Percentiles rank a stretch among this genome's conserved stretches.
These are phyloP conservation scores for Nyctalus aviator DNA, from an alignment of 2,797 vertebrate species.

Conservation along the genomic window DNA sequence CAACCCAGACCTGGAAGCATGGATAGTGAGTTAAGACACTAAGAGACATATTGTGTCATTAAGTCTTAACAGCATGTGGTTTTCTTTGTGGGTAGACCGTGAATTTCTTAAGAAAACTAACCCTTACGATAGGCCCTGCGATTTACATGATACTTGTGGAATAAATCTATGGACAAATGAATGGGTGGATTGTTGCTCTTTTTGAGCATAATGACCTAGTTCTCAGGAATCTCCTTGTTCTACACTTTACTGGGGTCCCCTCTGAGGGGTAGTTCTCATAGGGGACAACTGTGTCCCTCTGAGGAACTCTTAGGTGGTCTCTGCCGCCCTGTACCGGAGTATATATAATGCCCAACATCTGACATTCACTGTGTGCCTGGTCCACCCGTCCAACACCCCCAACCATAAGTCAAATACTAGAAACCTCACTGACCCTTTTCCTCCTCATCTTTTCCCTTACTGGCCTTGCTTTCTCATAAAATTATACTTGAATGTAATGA, in stretches of 20 bases:
- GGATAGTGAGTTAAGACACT: neutral
- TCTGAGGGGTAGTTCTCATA: neutral
- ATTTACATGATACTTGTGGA: neutral
- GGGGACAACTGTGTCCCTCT: neutral
- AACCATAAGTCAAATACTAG: neutral
- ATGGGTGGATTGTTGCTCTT: neutral
- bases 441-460: neutral
- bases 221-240: neutral
- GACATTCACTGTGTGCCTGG: neutral
- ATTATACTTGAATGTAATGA: neutral
- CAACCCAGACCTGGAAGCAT: neutral
- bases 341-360: no score
- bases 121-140: neutral
- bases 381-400: no score
- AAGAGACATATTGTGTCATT: neutral
- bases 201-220: neutral
- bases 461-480: neutral
- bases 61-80: neutral
- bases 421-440: neutral
- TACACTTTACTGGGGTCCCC: neutral
- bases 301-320: neutral
- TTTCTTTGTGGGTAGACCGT: neutral
- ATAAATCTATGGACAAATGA: neutral
- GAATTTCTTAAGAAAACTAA: neutral
- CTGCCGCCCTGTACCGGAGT: no score